Conservation (phyloP, 2,113 vertebrate genomes). For the Scomber scombrus region DNA sequence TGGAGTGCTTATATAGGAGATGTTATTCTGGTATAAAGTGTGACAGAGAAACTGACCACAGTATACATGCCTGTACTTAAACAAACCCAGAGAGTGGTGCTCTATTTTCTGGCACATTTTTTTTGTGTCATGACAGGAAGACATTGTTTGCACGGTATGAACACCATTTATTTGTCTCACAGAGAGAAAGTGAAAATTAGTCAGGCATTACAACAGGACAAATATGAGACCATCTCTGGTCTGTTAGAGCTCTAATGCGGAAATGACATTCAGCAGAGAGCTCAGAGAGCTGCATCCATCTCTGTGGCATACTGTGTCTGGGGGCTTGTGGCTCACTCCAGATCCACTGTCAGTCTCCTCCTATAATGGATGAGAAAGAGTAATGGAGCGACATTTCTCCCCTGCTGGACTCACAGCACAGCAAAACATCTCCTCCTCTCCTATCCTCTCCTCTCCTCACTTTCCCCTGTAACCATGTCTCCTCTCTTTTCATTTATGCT, state of each 20-base stretch:
- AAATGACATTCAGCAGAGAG: conserved; percentile 74
- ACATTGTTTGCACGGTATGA: not conserved
- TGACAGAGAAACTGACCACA: no score
- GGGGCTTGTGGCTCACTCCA: conserved; percentile 44
- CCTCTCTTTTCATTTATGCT: conserved; percentile 34
- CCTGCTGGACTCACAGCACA: not conserved
- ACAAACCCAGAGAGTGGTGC: not conserved
- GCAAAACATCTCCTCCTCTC: conserved; percentile 12
- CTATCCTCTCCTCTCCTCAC: not conserved
- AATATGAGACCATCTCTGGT: conserved; percentile 36
- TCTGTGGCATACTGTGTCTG: conserved; percentile 48
- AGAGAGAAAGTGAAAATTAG: conserved; percentile 15
- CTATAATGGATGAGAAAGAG: conserved; percentile 24
- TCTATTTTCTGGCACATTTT: not conserved
- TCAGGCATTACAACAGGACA: conserved; percentile 17
- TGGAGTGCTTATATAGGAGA: no score
- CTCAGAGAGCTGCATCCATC: conserved; percentile 40
- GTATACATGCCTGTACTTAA: not conserved
- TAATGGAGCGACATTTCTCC: conserved; percentile 34
- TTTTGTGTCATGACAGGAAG: not conserved
- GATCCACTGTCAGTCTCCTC: conserved; percentile 56
- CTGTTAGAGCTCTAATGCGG: conserved; percentile 65
- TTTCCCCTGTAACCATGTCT: not conserved
- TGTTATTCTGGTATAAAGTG: no score
- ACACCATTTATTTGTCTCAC: not conserved